Percentiles rank a stretch among this genome's conserved stretches.
These are phyloP conservation scores for Erethizon dorsatum DNA, from an alignment of 2,797 vertebrate genomes.

Conservation along the genomic window DNA sequence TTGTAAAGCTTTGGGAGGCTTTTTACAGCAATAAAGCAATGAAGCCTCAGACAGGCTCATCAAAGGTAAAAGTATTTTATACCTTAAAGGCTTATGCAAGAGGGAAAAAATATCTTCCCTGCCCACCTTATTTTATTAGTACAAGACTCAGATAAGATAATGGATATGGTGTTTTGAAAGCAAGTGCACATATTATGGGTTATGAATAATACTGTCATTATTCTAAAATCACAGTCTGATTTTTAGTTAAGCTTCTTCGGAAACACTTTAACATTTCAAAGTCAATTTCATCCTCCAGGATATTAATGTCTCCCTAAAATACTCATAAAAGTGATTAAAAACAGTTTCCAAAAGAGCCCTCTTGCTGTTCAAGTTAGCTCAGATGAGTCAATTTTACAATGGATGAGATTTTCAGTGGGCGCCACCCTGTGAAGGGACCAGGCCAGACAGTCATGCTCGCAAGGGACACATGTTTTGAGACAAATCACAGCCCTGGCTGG, in stretches of 20 bases:
- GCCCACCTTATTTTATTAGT: not conserved
- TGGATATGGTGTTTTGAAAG: constrained; percentile 34
- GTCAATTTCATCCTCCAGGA: constrained; percentile 6
- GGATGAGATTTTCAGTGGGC: not conserved
- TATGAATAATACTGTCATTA: not conserved
- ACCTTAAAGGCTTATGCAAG: not conserved
- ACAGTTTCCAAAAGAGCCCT: not conserved
- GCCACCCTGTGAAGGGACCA: no score
- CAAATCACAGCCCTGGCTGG: not conserved
- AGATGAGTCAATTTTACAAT: not conserved
- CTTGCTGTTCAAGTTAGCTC: not conserved
- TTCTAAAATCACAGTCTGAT: constrained; percentile 25
- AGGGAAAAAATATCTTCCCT: not conserved
- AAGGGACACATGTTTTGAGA: not conserved
- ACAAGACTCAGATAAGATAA: not conserved
- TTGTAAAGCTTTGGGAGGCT: not conserved
- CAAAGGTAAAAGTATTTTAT: not conserved
- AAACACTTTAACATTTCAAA: constrained; percentile 71
- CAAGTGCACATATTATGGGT: not conserved
- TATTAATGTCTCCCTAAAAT: constrained; percentile 40
- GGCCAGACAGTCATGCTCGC: not conserved
- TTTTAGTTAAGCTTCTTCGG: constrained; percentile 63
- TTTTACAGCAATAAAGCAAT: not conserved
- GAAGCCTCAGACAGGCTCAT: not conserved
- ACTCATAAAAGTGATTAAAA: constrained; percentile 46